Percentiles rank a stretch among this genome's conserved stretches.
These are phyloP conservation scores for Trissolcus brochymenae DNA, from an alignment of 2,888 invertebrate genomes.

Conservation along the genomic window DNA sequence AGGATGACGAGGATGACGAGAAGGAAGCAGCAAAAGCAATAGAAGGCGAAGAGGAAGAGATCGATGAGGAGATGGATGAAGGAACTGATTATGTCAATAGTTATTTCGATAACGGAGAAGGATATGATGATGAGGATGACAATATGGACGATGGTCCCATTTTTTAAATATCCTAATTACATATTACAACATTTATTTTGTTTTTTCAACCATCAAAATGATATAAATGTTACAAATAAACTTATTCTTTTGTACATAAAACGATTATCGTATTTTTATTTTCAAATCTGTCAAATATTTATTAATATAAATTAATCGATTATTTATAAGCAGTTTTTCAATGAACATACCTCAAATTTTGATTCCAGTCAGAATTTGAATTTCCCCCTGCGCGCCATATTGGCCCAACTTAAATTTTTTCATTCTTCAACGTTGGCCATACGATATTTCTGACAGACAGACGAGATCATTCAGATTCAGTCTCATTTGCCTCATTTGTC, in stretches of 20 bases:
- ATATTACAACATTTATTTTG: neutral
- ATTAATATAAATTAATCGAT: neutral
- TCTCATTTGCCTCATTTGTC: constrained; percentile 19
- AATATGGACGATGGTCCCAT: constrained; percentile 90
- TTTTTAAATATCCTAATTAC: constrained; percentile 77
- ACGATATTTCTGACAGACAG: constrained; percentile 8
- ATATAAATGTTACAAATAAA: neutral
- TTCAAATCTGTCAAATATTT: no score
- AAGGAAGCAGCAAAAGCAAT: constrained; percentile 79
- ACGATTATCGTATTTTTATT: no score
- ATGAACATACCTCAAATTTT: neutral
- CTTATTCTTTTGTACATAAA: no score
- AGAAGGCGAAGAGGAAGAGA: constrained; percentile 82
- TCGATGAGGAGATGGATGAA: constrained; percentile 91
- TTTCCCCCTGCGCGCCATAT: constrained; percentile 1
- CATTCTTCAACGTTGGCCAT: constrained; percentile 4
- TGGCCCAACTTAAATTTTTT: neutral
- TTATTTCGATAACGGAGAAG: constrained; percentile 92
- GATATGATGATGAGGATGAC: constrained; percentile 91
- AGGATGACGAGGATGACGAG: constrained; percentile 76
- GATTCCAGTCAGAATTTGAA: neutral
- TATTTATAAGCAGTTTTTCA: neutral
- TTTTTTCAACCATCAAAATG: neutral
- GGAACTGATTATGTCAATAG: constrained; percentile 92
- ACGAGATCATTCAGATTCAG: no score